These are phyloP conservation scores for Halcyon malimbica DNA, from an alignment of 2,113 vertebrate genomes.

Conservation along the genomic window DNA sequence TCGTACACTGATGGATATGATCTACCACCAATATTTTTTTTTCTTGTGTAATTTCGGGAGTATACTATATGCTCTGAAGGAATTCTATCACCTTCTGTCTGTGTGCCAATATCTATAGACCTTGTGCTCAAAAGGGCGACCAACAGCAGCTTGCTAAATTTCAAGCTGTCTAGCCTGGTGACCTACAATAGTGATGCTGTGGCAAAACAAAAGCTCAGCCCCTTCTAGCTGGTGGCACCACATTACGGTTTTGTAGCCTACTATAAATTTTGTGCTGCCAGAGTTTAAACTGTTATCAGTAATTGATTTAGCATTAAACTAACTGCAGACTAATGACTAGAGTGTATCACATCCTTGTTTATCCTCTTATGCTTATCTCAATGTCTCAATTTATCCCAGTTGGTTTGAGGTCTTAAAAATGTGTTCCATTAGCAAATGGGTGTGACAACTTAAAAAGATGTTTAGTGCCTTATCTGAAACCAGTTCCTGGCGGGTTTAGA, in stretches of 20 bases:
- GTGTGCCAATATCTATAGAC: not conserved
- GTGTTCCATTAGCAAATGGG: constrained; percentile 18
- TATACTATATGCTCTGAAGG: not conserved
- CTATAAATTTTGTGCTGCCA: not conserved
- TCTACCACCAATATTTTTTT: not conserved
- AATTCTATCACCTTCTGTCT: fast-evolving
- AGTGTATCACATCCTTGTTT: constrained; percentile 27
- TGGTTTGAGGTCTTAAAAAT: constrained; percentile 1
- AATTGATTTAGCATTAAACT: constrained; percentile 59
- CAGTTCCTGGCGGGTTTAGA: not conserved
- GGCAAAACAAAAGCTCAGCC: not conserved
- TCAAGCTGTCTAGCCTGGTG: not conserved
- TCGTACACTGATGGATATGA: not conserved
- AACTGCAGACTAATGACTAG: constrained; percentile 29
- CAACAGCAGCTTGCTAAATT: not conserved
- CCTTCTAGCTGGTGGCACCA: not conserved
- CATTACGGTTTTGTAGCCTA: not conserved
- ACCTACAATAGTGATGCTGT: fast-evolving
- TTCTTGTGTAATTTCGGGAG: not conserved
- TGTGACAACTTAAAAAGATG: not conserved
- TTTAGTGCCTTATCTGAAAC: not conserved
- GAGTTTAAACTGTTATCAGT: constrained; percentile 18
- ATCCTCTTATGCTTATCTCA: constrained; percentile 31
- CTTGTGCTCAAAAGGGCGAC: not conserved
- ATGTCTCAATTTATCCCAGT: not conserved